phyloP scores from a whole-genome alignment of 1,140 invertebrate genomes.

The Lethrus apterus region DNA sequence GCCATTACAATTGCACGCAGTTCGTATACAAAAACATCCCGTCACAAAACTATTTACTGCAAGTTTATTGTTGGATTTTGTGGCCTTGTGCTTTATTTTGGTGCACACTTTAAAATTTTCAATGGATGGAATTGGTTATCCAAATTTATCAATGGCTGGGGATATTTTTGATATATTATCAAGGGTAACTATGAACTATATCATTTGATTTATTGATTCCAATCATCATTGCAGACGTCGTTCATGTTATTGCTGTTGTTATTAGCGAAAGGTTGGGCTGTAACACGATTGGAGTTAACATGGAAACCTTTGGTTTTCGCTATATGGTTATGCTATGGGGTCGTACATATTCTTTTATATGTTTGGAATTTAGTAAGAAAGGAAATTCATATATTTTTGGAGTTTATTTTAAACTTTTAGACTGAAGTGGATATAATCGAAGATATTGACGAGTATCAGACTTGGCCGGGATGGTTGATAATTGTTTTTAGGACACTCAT shows the following conservation, averaged over 20 bases:
- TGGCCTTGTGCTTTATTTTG: constrained; percentile 78
- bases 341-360: constrained; percentile 86
- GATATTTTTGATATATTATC: constrained; percentile 89
- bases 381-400: constrained; percentile 2
- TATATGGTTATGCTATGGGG: constrained; percentile 86
- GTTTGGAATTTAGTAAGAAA: constrained; percentile 88
- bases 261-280: constrained; percentile 94
- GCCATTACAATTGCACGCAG: constrained; percentile 85
- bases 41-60: constrained; percentile 87
- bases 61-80: constrained; percentile 76
- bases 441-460: constrained; percentile 95
- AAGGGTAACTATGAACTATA: constrained; percentile 48
- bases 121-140: constrained; percentile 78
- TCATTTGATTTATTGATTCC: not conserved
- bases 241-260: constrained; percentile 92
- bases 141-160: constrained; percentile 71
- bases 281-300: constrained; percentile 80
- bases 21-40: constrained; percentile 74
- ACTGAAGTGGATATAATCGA: constrained; percentile 92
- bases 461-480: constrained; percentile 92
- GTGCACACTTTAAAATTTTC: constrained; percentile 87
- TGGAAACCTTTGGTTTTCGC: constrained; percentile 81
- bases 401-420: constrained; percentile 47
- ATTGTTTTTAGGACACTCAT: constrained; percentile 78
- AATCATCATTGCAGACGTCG: constrained; percentile 59